phyloP scores from a whole-genome alignment of 2,113 vertebrate genomes.

The Cyprinodon brontotheroides region DNA sequence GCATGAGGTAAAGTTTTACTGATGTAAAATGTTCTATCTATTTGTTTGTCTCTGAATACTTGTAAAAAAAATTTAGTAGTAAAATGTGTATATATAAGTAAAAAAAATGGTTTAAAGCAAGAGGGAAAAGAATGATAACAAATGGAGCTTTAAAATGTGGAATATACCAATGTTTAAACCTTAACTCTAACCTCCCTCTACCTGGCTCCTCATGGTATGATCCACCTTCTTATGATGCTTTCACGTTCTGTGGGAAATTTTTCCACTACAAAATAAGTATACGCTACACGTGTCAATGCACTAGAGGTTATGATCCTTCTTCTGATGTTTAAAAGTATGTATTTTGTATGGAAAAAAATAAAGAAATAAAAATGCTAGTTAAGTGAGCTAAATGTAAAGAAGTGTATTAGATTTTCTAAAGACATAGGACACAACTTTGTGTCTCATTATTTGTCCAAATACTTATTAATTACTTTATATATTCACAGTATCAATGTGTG shows the following conservation, averaged over 20 bases:
- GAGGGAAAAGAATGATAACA: neutral
- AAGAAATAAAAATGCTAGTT: neutral
- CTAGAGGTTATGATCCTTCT: neutral
- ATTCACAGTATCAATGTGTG: neutral
- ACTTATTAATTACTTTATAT: neutral
- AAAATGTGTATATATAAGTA: neutral
- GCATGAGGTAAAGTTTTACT: neutral
- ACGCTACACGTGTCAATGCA: neutral
- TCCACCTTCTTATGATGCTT: conserved; percentile 52
- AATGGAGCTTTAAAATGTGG: conserved; percentile 19
- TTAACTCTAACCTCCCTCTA: conserved; percentile 25
- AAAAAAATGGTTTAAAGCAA: neutral
- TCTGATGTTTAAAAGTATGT: neutral
- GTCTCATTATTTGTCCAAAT: neutral
- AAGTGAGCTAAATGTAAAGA: too few species aligned
- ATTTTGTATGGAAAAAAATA: neutral
- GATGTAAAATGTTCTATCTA: neutral
- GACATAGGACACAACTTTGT: neutral
- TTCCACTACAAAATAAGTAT: neutral
- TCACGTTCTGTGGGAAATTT: conserved; percentile 33
- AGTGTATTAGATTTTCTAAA: neutral
- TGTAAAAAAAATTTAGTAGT: neutral
- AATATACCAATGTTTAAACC: conserved; percentile 44
- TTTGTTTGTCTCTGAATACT: neutral
- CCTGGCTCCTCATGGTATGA: conserved; percentile 37